Conservation (phyloP, 2,888 invertebrate species). For the Ischnura elegans region DNA sequence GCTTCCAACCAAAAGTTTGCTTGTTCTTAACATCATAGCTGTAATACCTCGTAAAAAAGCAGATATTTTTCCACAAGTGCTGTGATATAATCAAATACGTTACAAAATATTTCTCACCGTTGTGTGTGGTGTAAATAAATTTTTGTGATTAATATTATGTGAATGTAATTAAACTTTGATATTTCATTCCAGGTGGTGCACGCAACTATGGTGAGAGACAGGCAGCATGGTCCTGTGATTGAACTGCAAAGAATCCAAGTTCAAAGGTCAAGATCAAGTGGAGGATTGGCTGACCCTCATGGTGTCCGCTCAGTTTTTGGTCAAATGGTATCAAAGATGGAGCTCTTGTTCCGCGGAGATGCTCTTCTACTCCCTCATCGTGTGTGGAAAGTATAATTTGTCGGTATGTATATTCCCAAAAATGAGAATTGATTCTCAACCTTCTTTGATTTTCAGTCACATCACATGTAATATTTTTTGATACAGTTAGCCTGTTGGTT, state of each 20-base stretch:
- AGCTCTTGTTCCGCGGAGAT: slow-evolving; percentile 89
- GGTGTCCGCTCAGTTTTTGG: slow-evolving; percentile 97
- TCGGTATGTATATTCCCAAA: slow-evolving; percentile 88
- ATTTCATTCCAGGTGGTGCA: slow-evolving; percentile 84
- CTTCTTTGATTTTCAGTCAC: no score
- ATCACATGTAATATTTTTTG: no score
- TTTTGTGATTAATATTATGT: not conserved
- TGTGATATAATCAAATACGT: no score
- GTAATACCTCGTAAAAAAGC: no score
- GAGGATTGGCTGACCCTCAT: slow-evolving; percentile 91
- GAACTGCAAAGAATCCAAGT: slow-evolving; percentile 94
- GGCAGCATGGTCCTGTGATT: slow-evolving; percentile 97
- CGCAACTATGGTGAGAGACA: slow-evolving; percentile 96
- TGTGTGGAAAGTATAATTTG: slow-evolving; percentile 99
- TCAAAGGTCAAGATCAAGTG: slow-evolving; percentile 83
- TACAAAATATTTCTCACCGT: no score
- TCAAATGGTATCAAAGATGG: slow-evolving; percentile 93
- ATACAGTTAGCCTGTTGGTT: no score
- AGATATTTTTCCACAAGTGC: no score
- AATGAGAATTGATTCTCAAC: no score
- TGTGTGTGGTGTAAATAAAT: no score
- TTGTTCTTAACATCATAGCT: no score
- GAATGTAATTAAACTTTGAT: slow-evolving; percentile 14
- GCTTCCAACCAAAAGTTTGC: no score
- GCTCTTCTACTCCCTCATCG: slow-evolving; percentile 94